These are phyloP conservation scores for Catostylus mosaicus DNA, from an alignment of 30 jellyfish, hydroid and myxozoan species.

Conservation along the genomic window DNA sequence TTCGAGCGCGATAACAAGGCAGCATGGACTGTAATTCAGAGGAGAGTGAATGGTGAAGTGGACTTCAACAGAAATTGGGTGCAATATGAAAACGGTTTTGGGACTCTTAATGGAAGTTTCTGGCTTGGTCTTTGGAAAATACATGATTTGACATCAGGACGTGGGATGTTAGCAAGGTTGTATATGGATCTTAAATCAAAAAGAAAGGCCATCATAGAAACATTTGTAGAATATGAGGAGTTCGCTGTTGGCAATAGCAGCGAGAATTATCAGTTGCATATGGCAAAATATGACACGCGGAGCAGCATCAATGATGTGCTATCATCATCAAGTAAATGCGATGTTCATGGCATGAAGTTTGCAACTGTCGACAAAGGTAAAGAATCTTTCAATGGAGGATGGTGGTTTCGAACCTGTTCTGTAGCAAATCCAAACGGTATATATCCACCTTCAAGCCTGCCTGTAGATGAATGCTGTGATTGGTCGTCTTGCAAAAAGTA, in stretches of 20 bases:
- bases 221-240: slow-evolving; percentile 27
- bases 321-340: background rate
- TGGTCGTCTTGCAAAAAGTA: background rate
- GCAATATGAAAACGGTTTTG: slow-evolving; percentile 57
- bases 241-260: slow-evolving; percentile 7
- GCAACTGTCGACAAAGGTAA: slow-evolving; percentile 39
- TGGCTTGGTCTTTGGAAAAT: slow-evolving; percentile 64
- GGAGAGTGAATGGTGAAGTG: slow-evolving; percentile 17
- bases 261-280: slow-evolving; percentile 4
- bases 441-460: background rate
- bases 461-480: background rate
- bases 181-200: slow-evolving; percentile 10
- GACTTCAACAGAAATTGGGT: slow-evolving; percentile 42
- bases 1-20: background rate
- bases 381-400: background rate
- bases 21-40: slow-evolving; percentile 58
- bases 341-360: slow-evolving; percentile 40
- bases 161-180: background rate
- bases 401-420: slow-evolving; percentile 44
- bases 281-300: background rate
- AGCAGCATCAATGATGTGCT: slow-evolving; percentile 14
- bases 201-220: background rate
- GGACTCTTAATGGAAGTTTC: slow-evolving; percentile 20
- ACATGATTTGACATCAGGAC: slow-evolving; percentile 21
- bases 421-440: slow-evolving; percentile 18